Evolutionary conservation across 2,888 invertebrate species (phyloP).

Genomic region (Drosophila paramelanica): DNA sequence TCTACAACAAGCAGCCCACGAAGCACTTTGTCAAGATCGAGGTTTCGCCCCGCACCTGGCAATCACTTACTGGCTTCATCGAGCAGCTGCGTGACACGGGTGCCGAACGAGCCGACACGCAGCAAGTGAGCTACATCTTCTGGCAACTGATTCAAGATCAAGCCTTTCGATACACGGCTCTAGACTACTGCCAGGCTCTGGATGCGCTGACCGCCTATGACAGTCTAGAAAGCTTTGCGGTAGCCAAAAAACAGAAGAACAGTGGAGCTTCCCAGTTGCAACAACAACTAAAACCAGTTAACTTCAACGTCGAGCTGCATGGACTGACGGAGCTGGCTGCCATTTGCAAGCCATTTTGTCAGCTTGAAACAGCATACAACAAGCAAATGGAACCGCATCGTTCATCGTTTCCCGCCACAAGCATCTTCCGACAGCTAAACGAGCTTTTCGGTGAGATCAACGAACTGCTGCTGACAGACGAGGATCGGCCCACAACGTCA

Average conservation of each 20-base stretch:
- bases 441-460: conserved; percentile 54
- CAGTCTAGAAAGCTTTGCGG: conserved; percentile 42
- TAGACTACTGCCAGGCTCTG: conserved; percentile 72
- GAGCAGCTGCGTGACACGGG: conserved; percentile 26
- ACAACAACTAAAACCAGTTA: conserved; percentile 42
- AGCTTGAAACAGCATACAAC: conserved; percentile 77
- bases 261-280: conserved; percentile 4
- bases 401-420: conserved; percentile 57
- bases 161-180: conserved; percentile 74
- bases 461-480: conserved; percentile 38
- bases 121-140: conserved; percentile 69
- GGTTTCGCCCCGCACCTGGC: conserved; percentile 68
- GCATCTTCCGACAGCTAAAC: conserved; percentile 65
- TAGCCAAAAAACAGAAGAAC: conserved; percentile 18
- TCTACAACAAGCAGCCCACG: conserved; percentile 83
- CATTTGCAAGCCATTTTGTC: conserved; percentile 53
- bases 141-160: conserved; percentile 64
- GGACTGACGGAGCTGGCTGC: conserved; percentile 38
- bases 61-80: conserved; percentile 58
- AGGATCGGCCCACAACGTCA: conserved; percentile 21
- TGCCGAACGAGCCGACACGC: conserved; percentile 38
- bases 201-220: conserved; percentile 79
- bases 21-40: conserved; percentile 76
- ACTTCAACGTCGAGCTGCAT: conserved; percentile 61
- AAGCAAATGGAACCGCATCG: conserved; percentile 65